These are phyloP conservation scores for Nerophis lumbriciformis DNA, from an alignment of 2,113 vertebrate species.

Conservation along the genomic window DNA sequence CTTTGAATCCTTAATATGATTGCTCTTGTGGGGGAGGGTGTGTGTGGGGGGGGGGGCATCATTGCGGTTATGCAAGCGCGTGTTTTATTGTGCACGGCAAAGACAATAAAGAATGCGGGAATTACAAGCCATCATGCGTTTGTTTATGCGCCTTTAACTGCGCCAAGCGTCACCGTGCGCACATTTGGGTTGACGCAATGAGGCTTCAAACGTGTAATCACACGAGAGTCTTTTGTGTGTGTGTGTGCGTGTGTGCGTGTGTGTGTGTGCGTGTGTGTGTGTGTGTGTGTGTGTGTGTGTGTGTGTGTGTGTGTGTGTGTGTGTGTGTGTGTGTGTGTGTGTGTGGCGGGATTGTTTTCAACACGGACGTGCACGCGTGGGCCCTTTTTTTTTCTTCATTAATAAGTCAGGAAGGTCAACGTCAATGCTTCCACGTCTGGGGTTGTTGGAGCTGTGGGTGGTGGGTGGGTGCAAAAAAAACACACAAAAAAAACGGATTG, in stretches of 20 bases:
- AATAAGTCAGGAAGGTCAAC: conserved; percentile 23
- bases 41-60: too few species aligned
- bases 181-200: conserved; percentile 19
- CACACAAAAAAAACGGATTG: neutral
- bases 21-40: neutral
- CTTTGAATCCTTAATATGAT: conserved; percentile 1
- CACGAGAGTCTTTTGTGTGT: neutral
- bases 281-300: neutral
- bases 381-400: conserved; percentile 13
- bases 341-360: neutral
- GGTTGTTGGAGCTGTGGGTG: neutral
- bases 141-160: conserved; percentile 27
- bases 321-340: conserved; percentile 2
- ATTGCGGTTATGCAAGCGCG: neutral
- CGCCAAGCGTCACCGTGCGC: conserved; percentile 14
- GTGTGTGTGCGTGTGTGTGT: conserved; percentile 1
- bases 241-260: neutral
- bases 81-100: neutral
- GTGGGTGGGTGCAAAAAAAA: neutral
- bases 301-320: neutral
- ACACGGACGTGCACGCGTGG: too few species aligned
- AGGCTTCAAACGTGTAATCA: conserved; percentile 22
- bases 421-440: conserved; percentile 20
- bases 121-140: conserved; percentile 4
- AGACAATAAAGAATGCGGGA: conserved; percentile 7